These are phyloP conservation scores for Pterocles gutturalis DNA, from an alignment of 2,113 vertebrate genomes.

Conservation along the genomic window DNA sequence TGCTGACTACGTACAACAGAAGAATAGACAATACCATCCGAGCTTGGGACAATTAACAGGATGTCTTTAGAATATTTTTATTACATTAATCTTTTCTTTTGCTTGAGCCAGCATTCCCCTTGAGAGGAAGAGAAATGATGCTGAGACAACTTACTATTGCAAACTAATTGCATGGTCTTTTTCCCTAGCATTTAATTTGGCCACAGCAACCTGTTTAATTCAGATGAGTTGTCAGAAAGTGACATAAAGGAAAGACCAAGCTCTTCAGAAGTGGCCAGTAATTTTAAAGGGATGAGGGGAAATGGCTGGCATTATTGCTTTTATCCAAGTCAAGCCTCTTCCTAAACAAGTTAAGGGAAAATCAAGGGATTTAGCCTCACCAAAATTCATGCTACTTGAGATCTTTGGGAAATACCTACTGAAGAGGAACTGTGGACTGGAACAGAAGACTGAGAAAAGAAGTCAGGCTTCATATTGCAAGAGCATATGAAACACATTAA, in stretches of 20 bases:
- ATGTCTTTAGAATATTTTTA: constrained; percentile 50
- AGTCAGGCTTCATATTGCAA: background rate
- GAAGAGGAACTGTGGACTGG: background rate
- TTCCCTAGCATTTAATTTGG: constrained; percentile 55
- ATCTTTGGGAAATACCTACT: background rate
- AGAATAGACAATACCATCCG: constrained; percentile 5
- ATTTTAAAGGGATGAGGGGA: constrained; percentile 23
- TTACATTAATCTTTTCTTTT: constrained; percentile 41
- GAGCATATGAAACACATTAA: background rate
- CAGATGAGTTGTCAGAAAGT: constrained; percentile 14
- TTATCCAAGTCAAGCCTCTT: constrained; percentile 10
- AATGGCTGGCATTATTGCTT: background rate
- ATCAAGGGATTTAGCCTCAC: background rate
- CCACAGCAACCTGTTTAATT: constrained; percentile 36
- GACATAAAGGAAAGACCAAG: constrained; percentile 5
- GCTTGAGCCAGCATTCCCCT: constrained; percentile 22
- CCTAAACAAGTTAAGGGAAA: background rate
- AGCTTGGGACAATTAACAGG: constrained; percentile 26
- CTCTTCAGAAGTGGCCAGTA: constrained; percentile 25
- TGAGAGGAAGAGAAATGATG: constrained; percentile 49
- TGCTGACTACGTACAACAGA: background rate
- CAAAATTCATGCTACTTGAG: background rate
- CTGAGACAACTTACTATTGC: constrained; percentile 23
- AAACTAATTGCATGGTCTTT: constrained; percentile 44
- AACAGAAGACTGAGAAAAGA: background rate